Evolutionary conservation across 2,888 invertebrate species (phyloP).

Genomic region (Machimus rusticus): DNA sequence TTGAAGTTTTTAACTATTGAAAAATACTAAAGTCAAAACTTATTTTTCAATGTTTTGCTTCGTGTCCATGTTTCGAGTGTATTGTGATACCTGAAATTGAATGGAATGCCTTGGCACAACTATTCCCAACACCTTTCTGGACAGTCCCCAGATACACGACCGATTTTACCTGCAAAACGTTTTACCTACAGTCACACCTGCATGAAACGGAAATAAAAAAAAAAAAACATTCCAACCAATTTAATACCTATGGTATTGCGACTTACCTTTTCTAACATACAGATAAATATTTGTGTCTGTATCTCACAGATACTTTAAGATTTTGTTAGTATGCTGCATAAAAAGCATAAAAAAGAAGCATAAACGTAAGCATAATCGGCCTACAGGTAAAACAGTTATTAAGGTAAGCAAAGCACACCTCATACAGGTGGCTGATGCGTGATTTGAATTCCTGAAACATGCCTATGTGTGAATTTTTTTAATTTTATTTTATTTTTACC

Average conservation of each 20-base stretch:
- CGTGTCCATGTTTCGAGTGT: neutral
- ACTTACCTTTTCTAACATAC: neutral
- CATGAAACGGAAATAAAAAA: neutral
- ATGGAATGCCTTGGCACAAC: neutral
- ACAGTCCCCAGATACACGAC: neutral
- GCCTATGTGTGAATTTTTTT: neutral
- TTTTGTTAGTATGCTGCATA: too few relatives aligned
- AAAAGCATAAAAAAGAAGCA: neutral
- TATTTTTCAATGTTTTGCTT: constrained; percentile 23
- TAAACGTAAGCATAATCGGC: neutral
- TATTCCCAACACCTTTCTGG: neutral
- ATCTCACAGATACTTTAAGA: too few relatives aligned
- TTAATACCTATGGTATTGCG: neutral
- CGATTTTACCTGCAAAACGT: too few relatives aligned
- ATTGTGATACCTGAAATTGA: neutral
- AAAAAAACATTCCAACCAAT: too few relatives aligned
- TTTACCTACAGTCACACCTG: neutral
- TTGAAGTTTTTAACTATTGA: constrained; percentile 11
- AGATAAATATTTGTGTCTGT: neutral
- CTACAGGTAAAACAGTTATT: neutral
- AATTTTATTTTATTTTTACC: neutral
- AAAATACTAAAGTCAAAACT: neutral
- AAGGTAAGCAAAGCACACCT: neutral
- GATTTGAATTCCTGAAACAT: neutral
- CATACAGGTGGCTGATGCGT: neutral